phyloP scores from a whole-genome alignment of 2,888 invertebrate genomes.

The Cheilosia vulpina region DNA sequence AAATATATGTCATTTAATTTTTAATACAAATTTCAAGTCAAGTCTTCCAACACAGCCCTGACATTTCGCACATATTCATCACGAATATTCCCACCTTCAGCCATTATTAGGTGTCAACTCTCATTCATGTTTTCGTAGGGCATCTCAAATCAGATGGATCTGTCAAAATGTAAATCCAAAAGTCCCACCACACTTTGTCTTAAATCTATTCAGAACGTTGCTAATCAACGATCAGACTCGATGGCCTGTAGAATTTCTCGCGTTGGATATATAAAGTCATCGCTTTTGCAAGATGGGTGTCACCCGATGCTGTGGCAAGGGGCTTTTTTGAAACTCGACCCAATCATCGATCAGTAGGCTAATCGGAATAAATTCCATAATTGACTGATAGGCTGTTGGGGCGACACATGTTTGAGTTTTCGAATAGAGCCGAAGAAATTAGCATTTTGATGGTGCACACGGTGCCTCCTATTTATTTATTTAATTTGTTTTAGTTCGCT shows the following conservation, averaged over 20 bases:
- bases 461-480: background rate
- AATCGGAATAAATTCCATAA: conserved; percentile 13
- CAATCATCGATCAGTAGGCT: conserved; percentile 1
- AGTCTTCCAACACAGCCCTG: too few species aligned
- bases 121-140: too few species aligned
- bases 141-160: too few species aligned
- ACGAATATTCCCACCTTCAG: too few species aligned
- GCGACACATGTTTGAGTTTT: background rate
- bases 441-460: background rate
- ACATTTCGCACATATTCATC: too few species aligned
- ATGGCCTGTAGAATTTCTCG: background rate
- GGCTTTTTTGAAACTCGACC: conserved; percentile 5
- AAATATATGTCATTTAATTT: too few species aligned
- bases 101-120: too few species aligned
- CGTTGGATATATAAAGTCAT: conserved; percentile 17
- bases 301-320: background rate
- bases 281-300: conserved; percentile 1
- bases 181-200: too few species aligned
- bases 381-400: conserved; percentile 14
- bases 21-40: too few species aligned
- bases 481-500: background rate
- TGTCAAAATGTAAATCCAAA: too few species aligned
- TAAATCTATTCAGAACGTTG: too few species aligned
- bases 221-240: too few species aligned
- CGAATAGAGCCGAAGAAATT: background rate